These are phyloP conservation scores for Crotalus helleri DNA, from an alignment of 2,113 vertebrate genomes.

Conservation along the genomic window DNA sequence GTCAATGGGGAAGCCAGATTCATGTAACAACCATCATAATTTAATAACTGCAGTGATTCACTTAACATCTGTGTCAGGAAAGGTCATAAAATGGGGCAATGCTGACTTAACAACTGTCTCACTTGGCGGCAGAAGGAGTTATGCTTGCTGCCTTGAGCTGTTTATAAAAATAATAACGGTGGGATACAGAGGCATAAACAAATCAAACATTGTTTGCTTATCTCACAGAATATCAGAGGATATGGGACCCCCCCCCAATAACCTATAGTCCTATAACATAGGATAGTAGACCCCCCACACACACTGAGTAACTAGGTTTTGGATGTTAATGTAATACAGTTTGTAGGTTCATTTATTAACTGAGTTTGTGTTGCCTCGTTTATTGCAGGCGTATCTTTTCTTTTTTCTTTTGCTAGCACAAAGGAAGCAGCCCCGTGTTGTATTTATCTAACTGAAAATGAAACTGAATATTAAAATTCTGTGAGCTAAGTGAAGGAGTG, in stretches of 20 bases:
- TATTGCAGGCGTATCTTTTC: background rate
- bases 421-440: slow-evolving; percentile 9
- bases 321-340: background rate
- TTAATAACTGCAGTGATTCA: background rate
- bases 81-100: background rate
- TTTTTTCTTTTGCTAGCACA: background rate
- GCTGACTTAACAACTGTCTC: background rate
- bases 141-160: background rate
- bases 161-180: background rate
- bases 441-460: background rate
- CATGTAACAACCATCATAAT: background rate
- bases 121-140: background rate
- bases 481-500: background rate
- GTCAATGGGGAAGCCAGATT: background rate
- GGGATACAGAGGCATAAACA: background rate
- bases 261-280: background rate
- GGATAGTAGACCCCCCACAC: background rate
- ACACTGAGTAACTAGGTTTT: background rate
- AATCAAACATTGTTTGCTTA: background rate
- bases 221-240: background rate
- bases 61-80: background rate
- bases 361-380: background rate
- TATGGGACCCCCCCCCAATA: background rate
- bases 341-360: background rate
- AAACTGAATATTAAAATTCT: slow-evolving; percentile 12